Percentiles rank a stretch among this genome's conserved stretches.
Conservation (phyloP, 2,113 vertebrate genomes). For the Strix aluco region DNA sequence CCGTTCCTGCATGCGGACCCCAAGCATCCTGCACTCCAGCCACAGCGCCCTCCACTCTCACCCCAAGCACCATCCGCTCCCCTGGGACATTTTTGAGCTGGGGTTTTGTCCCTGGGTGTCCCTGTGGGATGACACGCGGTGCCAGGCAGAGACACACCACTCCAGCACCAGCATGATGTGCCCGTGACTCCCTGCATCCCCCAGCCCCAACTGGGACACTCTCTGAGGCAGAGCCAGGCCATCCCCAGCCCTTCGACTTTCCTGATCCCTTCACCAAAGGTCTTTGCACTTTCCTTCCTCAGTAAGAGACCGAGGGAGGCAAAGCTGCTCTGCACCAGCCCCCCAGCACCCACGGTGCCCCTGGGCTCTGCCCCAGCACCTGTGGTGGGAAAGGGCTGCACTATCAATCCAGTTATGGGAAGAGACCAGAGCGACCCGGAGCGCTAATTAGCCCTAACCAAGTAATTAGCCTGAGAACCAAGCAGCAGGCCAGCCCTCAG, state of each 20-base stretch:
- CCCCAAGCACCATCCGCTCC: not conserved
- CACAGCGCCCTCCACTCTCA: not conserved
- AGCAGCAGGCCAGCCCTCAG: not conserved
- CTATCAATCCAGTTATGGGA: not conserved
- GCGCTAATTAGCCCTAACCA: not conserved
- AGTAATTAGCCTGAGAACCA: not conserved
- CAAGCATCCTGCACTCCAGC: not conserved
- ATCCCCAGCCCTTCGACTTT: not conserved
- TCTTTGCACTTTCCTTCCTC: fast-evolving
- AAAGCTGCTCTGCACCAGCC: fast-evolving
- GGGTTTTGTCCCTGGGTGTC: fast-evolving
- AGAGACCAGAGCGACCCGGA: not conserved
- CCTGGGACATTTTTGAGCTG: not conserved
- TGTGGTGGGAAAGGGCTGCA: fast-evolving
- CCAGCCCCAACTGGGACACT: not conserved
- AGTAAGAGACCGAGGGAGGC: not conserved
- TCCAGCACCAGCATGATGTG: not conserved
- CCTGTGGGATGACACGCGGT: fast-evolving
- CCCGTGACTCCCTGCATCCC: not conserved
- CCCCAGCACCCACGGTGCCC: not conserved
- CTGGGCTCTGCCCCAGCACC: not conserved
- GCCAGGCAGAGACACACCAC: not conserved
- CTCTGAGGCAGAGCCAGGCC: not conserved
- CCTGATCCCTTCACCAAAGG: not conserved
- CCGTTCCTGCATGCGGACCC: too few relatives aligned